Conservation (phyloP, 2,797 vertebrate genomes). For the Rhinichthys osculus region DNA sequence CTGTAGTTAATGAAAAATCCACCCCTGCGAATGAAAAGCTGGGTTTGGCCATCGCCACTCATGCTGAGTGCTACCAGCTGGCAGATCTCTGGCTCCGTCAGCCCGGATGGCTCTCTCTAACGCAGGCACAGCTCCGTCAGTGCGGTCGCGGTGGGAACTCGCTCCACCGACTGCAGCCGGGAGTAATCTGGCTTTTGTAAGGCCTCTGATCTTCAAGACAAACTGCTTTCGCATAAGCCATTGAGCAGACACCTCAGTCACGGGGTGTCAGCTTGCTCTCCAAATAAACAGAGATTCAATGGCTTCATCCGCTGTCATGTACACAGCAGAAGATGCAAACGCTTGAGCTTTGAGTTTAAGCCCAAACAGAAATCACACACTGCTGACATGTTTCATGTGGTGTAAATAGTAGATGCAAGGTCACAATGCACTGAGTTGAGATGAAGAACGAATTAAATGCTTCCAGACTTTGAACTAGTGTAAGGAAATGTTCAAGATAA, state of each 20-base stretch:
- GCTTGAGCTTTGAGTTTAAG: conserved; percentile 4
- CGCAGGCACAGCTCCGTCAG: conserved; percentile 48
- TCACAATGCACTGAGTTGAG: background rate
- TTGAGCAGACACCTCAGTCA: conserved; percentile 53
- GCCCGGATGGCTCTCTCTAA: conserved; percentile 39
- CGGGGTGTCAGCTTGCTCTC: conserved; percentile 53
- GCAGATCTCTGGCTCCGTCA: conserved; percentile 68
- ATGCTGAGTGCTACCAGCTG: conserved; percentile 76
- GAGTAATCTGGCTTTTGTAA: conserved; percentile 57
- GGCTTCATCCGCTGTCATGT: background rate
- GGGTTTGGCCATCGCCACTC: conserved; percentile 57
- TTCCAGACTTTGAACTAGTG: background rate
- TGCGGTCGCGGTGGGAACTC: conserved; percentile 48
- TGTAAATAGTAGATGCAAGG: background rate
- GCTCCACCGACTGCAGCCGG: conserved; percentile 59
- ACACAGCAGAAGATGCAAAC: background rate
- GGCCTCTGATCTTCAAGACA: conserved; percentile 57
- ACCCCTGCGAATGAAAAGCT: conserved; percentile 65
- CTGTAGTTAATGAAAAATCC: conserved; percentile 71
- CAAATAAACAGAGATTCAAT: conserved; percentile 32
- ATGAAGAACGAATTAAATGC: background rate
- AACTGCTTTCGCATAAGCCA: conserved; percentile 59
- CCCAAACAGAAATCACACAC: background rate
- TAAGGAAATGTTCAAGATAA: background rate
- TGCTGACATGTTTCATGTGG: background rate